A percentile compares a stretch with the other conserved stretches of the same genome.
These are phyloP conservation scores for Hyperoplus lanceolatus DNA, from an alignment of 2,797 vertebrate species.

Conservation along the genomic window DNA sequence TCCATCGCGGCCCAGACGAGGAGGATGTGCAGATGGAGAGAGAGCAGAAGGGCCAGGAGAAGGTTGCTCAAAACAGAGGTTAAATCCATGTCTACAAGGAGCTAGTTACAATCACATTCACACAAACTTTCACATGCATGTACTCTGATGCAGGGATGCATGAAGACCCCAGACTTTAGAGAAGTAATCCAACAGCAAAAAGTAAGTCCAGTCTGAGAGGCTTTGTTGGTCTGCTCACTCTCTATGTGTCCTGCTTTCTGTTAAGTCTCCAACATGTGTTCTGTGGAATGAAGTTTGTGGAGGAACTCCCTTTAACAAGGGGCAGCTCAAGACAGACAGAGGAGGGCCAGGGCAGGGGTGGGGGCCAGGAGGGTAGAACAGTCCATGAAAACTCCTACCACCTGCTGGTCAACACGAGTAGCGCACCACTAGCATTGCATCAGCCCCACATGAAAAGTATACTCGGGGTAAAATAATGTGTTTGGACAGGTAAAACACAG, in stretches of 20 bases:
- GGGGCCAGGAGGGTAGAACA: slow-evolving; percentile 42
- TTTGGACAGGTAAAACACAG: slow-evolving; percentile 30
- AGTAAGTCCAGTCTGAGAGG: slow-evolving; percentile 42
- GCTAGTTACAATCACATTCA: slow-evolving; percentile 31
- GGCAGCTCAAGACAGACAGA: slow-evolving; percentile 62
- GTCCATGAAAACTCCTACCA: slow-evolving; percentile 62
- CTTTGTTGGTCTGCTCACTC: slow-evolving; percentile 42
- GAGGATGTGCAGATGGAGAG: slow-evolving; percentile 57
- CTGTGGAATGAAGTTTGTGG: slow-evolving; percentile 70
- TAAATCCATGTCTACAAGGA: slow-evolving; percentile 68
- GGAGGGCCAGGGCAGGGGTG: slow-evolving; percentile 63
- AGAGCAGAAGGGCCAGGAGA: slow-evolving; percentile 49
- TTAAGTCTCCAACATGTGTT: slow-evolving; percentile 77
- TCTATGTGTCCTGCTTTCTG: slow-evolving; percentile 37
- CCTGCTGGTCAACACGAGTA: slow-evolving; percentile 66
- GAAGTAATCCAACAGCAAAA: slow-evolving; percentile 43
- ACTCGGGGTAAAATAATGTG: not conserved
- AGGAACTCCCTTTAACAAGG: slow-evolving; percentile 69
- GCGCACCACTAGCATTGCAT: not conserved
- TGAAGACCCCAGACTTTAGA: slow-evolving; percentile 37
- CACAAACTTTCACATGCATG: slow-evolving; percentile 26
- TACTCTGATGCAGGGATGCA: slow-evolving; percentile 26
- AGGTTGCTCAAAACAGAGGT: slow-evolving; percentile 60
- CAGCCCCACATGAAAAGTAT: not conserved
- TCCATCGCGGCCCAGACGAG: slow-evolving; percentile 80